phyloP scores from a whole-genome alignment of 2,797 vertebrate species.

The Mormyrus proboscirostris region DNA sequence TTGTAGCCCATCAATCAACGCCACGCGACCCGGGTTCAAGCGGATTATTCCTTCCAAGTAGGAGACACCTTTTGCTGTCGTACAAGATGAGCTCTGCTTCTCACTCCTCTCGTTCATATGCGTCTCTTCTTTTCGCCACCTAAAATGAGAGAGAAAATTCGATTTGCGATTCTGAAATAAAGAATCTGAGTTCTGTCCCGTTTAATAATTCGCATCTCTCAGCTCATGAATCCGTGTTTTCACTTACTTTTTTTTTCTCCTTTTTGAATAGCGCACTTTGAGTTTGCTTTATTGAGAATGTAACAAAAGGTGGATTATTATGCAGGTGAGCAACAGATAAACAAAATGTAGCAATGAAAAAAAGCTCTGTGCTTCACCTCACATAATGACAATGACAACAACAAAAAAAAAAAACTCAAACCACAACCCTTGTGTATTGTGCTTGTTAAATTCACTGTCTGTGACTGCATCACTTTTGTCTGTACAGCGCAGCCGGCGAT shows the following conservation, averaged over 20 bases:
- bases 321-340: not conserved
- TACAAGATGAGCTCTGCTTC: conserved; percentile 49
- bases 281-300: not conserved
- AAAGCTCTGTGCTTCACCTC: not conserved
- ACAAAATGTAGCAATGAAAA: not conserved
- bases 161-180: not conserved
- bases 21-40: conserved; percentile 50
- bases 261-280: not conserved
- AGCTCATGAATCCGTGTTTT: not conserved
- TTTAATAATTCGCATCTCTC: not conserved
- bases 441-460: conserved; percentile 20
- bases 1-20: conserved; percentile 60
- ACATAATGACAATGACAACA: not conserved
- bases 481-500: conserved; percentile 10
- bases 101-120: conserved; percentile 2
- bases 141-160: not conserved
- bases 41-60: conserved; percentile 55
- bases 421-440: not conserved
- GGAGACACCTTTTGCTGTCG: conserved; percentile 52
- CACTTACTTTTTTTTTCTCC: not conserved
- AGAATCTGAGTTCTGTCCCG: not conserved
- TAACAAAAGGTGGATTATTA: not conserved
- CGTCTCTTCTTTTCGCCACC: conserved; percentile 14
- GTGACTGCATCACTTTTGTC: conserved; percentile 21
- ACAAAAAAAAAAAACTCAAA: not conserved